phyloP scores from a whole-genome alignment of 1,140 invertebrate species.

The Himalopsyche phryganea region DNA sequence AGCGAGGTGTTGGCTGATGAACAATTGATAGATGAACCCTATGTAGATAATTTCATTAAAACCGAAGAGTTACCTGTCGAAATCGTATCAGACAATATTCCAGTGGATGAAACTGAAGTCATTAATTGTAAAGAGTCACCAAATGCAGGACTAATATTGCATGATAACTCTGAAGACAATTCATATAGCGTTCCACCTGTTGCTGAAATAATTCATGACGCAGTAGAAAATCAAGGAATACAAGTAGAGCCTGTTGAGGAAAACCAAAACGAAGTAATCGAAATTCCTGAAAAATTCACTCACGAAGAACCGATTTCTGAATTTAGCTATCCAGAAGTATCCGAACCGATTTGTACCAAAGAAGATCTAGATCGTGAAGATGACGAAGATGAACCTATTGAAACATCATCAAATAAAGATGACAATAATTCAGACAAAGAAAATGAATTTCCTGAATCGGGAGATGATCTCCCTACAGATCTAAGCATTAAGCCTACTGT shows the following conservation, averaged over 20 bases:
- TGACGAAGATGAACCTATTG: conserved; percentile 18
- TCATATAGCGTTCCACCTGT: no score
- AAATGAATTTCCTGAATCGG: conserved; percentile 11
- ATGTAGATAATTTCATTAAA: background rate
- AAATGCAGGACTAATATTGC: no score
- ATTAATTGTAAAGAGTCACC: no score
- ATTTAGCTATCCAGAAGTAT: background rate
- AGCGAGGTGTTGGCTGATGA: no score
- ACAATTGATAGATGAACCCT: no score
- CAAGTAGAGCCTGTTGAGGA: no score
- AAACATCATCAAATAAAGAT: conserved; percentile 34
- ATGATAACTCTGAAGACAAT: no score
- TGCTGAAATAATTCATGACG: no score
- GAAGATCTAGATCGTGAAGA: conserved; percentile 25
- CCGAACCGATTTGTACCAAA: conserved; percentile 8
- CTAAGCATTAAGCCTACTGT: conserved; percentile 44
- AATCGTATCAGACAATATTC: background rate
- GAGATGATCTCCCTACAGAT: conserved; percentile 50
- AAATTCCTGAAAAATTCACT: background rate
- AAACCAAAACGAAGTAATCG: background rate
- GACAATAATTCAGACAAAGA: conserved; percentile 37
- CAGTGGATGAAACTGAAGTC: no score
- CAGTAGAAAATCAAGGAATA: no score
- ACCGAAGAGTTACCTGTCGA: conserved; percentile 25
- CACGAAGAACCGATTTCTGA: background rate